Evolutionary conservation across 2,888 invertebrate genomes (phyloP).

Genomic region (Ramazzottius varieornatus): DNA sequence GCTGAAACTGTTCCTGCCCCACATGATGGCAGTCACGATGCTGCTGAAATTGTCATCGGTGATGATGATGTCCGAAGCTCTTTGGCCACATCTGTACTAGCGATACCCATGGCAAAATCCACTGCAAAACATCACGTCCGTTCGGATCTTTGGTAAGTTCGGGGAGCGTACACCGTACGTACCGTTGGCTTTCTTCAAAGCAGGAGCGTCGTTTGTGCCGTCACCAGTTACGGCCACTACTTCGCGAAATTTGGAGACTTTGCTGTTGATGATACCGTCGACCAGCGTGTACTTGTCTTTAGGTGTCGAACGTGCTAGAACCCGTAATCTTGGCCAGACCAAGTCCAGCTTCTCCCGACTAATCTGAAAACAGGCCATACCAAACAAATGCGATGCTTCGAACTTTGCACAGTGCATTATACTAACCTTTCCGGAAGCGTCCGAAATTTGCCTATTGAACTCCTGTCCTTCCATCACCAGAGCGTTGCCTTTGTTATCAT

Average conservation of each 20-base stretch:
- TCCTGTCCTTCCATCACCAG: constrained; percentile 25
- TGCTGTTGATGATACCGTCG: constrained; percentile 93
- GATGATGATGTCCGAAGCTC: constrained; percentile 97
- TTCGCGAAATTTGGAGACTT: constrained; percentile 58
- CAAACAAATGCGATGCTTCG: too few species aligned
- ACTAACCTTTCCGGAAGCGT: constrained; percentile 14
- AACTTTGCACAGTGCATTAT: too few species aligned
- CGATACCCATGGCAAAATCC: constrained; percentile 47
- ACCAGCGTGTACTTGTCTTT: constrained; percentile 93
- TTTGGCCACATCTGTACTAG: constrained; percentile 97
- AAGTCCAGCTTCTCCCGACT: constrained; percentile 74
- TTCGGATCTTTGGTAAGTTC: too few species aligned
- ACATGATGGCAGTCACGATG: constrained; percentile 98
- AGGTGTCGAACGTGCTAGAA: constrained; percentile 83
- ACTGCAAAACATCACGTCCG: too few species aligned
- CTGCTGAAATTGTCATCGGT: constrained; percentile 98
- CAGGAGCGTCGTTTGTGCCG: constrained; percentile 55
- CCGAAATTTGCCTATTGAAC: constrained; percentile 20
- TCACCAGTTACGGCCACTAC: constrained; percentile 96
- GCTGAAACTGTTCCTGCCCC: constrained; percentile 97
- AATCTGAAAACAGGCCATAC: too few species aligned
- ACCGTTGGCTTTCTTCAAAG: constrained; percentile 88
- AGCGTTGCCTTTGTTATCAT: too few species aligned
- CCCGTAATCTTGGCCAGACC: constrained; percentile 84
- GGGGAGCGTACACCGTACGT: constrained; percentile 99